These are phyloP conservation scores for Crypturellus undulatus DNA, from an alignment of 2,113 vertebrate genomes.

Conservation along the genomic window DNA sequence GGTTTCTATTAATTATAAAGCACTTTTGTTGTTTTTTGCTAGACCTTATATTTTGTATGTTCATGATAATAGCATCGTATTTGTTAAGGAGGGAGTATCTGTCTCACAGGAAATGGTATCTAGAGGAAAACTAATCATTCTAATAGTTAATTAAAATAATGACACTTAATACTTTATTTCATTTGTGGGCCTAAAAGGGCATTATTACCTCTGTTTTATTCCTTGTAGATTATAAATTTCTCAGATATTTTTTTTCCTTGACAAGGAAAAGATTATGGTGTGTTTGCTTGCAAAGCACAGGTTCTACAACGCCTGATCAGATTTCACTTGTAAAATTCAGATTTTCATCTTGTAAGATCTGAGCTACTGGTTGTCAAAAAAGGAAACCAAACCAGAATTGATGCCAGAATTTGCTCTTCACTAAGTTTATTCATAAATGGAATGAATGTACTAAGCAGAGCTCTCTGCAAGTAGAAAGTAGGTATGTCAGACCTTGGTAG, in stretches of 20 bases:
- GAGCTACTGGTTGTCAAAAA: not conserved
- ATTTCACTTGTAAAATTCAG: not conserved
- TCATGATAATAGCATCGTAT: not conserved
- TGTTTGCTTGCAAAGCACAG: not conserved
- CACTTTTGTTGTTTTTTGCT: not conserved
- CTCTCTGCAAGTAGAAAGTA: not conserved
- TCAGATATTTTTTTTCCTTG: not conserved
- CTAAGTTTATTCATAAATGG: not conserved
- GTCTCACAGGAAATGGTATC: not conserved
- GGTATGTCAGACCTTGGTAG: not conserved
- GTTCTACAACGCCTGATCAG: not conserved
- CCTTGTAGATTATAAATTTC: not conserved
- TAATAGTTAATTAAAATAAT: constrained; percentile 9
- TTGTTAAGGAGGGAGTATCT: not conserved
- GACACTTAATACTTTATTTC: not conserved
- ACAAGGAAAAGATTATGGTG: not conserved
- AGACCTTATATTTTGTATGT: not conserved
- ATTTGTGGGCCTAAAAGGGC: not conserved
- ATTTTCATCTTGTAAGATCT: not conserved
- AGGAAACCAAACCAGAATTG: not conserved
- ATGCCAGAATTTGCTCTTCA: not conserved
- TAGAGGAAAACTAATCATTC: not conserved
- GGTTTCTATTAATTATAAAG: constrained; percentile 41
- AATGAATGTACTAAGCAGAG: not conserved
- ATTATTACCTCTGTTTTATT: not conserved